A percentile compares a stretch with the other conserved stretches of the same genome.
phyloP scores from a whole-genome alignment of 2,797 vertebrate genomes.

The Hydrolagus colliei region DNA sequence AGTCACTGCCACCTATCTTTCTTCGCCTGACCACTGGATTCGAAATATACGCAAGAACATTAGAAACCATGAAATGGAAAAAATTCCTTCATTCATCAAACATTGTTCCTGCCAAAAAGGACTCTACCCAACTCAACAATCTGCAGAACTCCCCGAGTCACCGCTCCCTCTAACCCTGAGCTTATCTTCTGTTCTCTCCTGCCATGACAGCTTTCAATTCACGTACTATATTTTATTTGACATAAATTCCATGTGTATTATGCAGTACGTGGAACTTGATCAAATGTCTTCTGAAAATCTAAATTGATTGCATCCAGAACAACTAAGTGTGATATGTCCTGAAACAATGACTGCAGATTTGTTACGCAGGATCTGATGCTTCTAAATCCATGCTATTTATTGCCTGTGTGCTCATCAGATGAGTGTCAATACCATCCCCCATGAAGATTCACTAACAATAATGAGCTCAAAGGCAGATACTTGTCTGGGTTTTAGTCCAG shows the following conservation, averaged over 20 bases:
- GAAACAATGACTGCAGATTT: neutral
- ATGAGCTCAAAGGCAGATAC: neutral
- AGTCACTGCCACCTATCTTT: too few relatives aligned
- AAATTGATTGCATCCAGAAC: neutral
- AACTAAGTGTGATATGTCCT: neutral
- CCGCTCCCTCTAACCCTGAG: neutral
- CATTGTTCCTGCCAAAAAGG: too few relatives aligned
- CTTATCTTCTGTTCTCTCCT: neutral
- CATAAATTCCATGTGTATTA: neutral
- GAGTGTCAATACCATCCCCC: neutral
- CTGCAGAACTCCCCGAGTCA: too few relatives aligned
- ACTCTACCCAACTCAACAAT: too few relatives aligned
- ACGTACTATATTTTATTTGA: neutral
- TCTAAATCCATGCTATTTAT: neutral
- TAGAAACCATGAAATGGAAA: too few relatives aligned
- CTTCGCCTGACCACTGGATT: too few relatives aligned
- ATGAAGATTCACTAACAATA: conserved; percentile 10
- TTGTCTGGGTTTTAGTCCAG: neutral
- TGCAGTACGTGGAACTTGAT: neutral
- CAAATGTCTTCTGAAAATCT: neutral
- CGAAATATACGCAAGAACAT: too few relatives aligned
- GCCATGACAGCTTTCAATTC: neutral
- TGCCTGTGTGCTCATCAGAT: neutral
- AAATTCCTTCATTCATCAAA: too few relatives aligned
- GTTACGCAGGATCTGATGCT: neutral